A percentile compares a stretch with the other conserved stretches of the same genome.
Evolutionary conservation across 2,888 invertebrate species (phyloP).

Genomic region (Ethmia dodecea): DNA sequence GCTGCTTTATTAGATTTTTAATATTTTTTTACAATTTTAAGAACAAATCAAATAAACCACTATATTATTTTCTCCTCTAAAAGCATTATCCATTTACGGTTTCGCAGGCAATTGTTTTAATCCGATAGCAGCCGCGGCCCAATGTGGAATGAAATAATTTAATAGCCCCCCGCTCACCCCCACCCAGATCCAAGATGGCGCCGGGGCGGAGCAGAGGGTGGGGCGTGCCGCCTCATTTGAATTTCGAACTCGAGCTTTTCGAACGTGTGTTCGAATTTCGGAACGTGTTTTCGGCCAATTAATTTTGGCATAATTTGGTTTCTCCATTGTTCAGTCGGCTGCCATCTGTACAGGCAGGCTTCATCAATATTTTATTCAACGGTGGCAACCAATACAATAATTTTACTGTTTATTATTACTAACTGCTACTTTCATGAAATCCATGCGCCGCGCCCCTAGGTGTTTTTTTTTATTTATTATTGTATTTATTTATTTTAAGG

Average conservation of each 20-base stretch:
- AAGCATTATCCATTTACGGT: constrained; percentile 75
- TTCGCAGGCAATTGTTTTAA: constrained; percentile 76
- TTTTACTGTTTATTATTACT: too few species aligned
- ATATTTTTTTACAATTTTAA: too few species aligned
- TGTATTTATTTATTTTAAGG: too few species aligned
- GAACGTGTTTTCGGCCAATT: constrained; percentile 72
- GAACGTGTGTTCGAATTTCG: constrained; percentile 67
- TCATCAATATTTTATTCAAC: constrained; percentile 53
- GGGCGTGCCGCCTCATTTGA: constrained; percentile 75
- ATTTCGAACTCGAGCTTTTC: constrained; percentile 70
- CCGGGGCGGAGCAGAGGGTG: constrained; percentile 68
- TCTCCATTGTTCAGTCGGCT: constrained; percentile 35
- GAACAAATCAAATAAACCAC: constrained; percentile 45
- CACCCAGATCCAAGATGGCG: constrained; percentile 70
- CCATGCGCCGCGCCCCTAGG: too few species aligned
- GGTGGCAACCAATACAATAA: too few species aligned
- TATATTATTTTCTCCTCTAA: constrained; percentile 69
- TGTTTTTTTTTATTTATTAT: too few species aligned
- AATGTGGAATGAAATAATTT: constrained; percentile 76
- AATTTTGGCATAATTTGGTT: constrained; percentile 70
- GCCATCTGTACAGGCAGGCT: constrained; percentile 33
- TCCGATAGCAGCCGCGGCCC: constrained; percentile 71
- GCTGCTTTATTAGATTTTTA: too few species aligned
- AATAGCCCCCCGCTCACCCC: constrained; percentile 61
- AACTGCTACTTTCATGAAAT: too few species aligned